Conservation (phyloP, 2,113 vertebrate genomes). For the Onychostoma macrolepis region DNA sequence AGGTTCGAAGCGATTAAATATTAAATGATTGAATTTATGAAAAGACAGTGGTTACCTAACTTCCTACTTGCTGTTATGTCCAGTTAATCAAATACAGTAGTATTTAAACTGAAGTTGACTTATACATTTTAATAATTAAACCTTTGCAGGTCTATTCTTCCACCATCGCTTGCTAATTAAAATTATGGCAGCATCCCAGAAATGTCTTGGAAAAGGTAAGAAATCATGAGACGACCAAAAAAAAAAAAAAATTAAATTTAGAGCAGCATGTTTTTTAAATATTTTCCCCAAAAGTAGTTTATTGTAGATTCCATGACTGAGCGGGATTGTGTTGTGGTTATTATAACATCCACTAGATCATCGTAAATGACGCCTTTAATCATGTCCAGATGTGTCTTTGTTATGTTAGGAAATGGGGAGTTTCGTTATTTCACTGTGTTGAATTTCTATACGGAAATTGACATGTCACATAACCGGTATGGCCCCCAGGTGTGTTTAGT, state of each 20-base stretch:
- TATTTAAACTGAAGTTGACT: neutral
- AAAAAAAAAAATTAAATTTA: too few species aligned
- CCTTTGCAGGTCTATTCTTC: neutral
- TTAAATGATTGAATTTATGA: neutral
- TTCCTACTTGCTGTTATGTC: neutral
- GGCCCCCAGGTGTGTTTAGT: neutral
- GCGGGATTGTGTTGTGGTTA: neutral
- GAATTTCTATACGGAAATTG: neutral
- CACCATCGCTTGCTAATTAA: neutral
- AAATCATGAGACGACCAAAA: neutral
- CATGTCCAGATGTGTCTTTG: neutral
- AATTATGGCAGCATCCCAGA: conserved; percentile 45
- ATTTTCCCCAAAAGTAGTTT: neutral
- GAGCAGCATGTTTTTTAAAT: too few species aligned
- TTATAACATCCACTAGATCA: neutral
- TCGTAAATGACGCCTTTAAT: neutral
- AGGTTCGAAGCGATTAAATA: neutral
- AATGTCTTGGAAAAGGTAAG: conserved; percentile 50
- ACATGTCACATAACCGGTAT: too few species aligned
- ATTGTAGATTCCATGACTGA: neutral
- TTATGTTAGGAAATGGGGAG: neutral
- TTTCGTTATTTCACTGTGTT: neutral
- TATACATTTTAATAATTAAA: neutral
- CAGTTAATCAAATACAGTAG: neutral
- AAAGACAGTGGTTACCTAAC: neutral